Evolutionary conservation across 1,140 invertebrate species (phyloP).

Genomic region (Frieseomelitta varia): DNA sequence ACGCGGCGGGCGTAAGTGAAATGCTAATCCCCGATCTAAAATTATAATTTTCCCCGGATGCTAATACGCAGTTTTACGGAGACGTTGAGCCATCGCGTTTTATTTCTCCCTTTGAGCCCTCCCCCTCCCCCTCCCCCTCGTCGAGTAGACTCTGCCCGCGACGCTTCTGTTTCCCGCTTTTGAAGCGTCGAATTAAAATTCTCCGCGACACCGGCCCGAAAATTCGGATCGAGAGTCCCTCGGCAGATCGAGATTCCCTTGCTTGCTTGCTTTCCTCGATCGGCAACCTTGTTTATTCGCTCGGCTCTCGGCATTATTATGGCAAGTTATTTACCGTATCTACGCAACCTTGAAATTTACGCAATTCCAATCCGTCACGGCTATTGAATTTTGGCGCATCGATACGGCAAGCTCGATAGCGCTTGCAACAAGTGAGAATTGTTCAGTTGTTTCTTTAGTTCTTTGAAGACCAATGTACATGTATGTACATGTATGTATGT

Average conservation of each 20-base stretch:
- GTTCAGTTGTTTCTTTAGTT: too few species aligned
- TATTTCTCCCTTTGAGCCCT: too few species aligned
- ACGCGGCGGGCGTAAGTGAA: constrained; percentile 25
- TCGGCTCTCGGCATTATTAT: constrained; percentile 15
- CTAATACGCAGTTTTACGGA: constrained; percentile 10
- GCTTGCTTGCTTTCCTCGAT: background rate
- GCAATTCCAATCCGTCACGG: too few species aligned
- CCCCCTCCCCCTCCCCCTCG: background rate
- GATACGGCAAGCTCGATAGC: too few species aligned
- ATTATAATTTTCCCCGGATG: constrained; percentile 40
- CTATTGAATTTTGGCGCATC: too few species aligned
- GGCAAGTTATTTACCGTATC: constrained; percentile 2
- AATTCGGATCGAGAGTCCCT: constrained; percentile 6
- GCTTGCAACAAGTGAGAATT: too few species aligned
- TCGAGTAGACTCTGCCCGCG: background rate
- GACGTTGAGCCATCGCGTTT: constrained; percentile 9
- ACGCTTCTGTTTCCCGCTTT: background rate
- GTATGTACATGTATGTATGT: too few species aligned
- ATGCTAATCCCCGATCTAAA: constrained; percentile 42
- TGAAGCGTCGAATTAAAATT: constrained; percentile 34
- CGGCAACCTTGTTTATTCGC: constrained; percentile 27
- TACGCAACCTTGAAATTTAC: too few species aligned
- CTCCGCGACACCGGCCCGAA: constrained; percentile 33
- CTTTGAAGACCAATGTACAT: too few species aligned
- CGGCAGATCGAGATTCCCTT: background rate